Percentiles rank a stretch among this genome's conserved stretches.
phyloP scores from a whole-genome alignment of 2,888 invertebrate species.

The Pristionchus fissidentatus region DNA sequence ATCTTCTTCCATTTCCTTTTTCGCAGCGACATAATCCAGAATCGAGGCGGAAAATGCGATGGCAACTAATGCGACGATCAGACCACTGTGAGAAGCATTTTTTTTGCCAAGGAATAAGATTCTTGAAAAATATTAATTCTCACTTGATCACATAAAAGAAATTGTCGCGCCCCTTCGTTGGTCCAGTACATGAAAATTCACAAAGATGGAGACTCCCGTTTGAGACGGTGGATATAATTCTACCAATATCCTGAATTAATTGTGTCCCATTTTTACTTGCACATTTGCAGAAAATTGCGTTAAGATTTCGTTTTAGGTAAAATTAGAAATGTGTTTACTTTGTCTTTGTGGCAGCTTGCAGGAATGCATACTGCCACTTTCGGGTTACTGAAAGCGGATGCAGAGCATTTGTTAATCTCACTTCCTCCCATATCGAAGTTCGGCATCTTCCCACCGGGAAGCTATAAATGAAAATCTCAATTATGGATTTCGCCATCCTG shows the following conservation, averaged over 20 bases:
- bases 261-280: not conserved
- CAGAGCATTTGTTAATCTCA: not conserved
- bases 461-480: not conserved
- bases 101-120: not conserved
- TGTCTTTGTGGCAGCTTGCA: not conserved
- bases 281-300: no score
- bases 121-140: not conserved
- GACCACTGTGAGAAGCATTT: not conserved
- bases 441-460: not conserved
- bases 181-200: not conserved
- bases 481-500: not conserved
- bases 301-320: no score
- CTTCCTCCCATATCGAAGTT: not conserved
- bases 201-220: not conserved
- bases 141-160: conserved; percentile 18
- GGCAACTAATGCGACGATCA: not conserved
- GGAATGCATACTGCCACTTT: not conserved
- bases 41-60: not conserved
- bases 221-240: not conserved
- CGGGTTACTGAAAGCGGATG: no score
- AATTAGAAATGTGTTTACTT: not conserved
- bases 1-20: not conserved
- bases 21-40: not conserved
- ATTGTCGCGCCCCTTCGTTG: not conserved
- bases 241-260: not conserved